A percentile compares a stretch with the other conserved stretches of the same genome.
Conservation (phyloP, 2,113 vertebrate genomes). For the Muntiacus muntjak region DNA sequence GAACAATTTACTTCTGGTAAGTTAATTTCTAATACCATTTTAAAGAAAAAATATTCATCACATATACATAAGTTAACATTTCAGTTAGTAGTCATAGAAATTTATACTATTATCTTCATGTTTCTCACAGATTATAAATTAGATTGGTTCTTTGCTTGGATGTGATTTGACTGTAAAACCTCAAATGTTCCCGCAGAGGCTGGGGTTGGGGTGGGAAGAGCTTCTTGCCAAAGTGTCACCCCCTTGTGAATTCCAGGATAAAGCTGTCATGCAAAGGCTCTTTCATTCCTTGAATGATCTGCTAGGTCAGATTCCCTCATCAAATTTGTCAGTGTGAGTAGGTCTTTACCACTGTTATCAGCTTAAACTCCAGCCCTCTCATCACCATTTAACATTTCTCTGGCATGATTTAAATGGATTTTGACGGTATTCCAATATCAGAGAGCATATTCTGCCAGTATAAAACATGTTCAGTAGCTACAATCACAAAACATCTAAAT, state of each 20-base stretch:
- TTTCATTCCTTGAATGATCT: neutral
- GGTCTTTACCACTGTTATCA: constrained; percentile 41
- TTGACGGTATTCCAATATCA: constrained; percentile 72
- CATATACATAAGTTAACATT: neutral
- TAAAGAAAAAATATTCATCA: neutral
- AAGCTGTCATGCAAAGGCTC: neutral
- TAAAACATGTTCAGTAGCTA: constrained; percentile 70
- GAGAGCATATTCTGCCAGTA: constrained; percentile 69
- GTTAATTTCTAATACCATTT: constrained; percentile 5
- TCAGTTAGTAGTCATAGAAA: neutral
- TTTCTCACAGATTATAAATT: constrained; percentile 44
- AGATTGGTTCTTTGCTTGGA: neutral
- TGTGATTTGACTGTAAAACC: constrained; percentile 12
- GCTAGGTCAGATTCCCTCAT: constrained; percentile 35
- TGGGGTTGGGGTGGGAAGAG: neutral
- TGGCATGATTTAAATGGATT: constrained; percentile 65
- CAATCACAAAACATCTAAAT: constrained; percentile 74
- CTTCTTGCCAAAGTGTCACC: constrained; percentile 11
- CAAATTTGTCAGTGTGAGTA: constrained; percentile 49
- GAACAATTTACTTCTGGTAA: neutral
- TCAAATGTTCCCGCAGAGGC: neutral
- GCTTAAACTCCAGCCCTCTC: constrained; percentile 47
- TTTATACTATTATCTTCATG: neutral
- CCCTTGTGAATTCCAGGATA: neutral
- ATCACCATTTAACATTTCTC: constrained; percentile 61